Evolutionary conservation across 2,797 vertebrate genomes (phyloP).

Genomic region (Hydrocynus forskahlii): DNA sequence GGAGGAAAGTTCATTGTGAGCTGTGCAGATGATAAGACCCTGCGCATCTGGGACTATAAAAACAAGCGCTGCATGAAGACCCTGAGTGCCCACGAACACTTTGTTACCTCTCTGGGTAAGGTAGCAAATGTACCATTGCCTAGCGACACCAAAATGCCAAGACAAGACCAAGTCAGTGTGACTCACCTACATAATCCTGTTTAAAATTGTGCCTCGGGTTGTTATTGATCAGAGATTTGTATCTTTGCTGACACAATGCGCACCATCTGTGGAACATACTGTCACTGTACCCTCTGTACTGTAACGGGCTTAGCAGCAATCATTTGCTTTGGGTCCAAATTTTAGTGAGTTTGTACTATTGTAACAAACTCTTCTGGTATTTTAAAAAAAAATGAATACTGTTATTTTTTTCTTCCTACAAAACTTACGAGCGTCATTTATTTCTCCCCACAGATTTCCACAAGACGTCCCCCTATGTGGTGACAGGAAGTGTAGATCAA

Average conservation of each 20-base stretch:
- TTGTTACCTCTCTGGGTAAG: constrained; percentile 99
- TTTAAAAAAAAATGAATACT: neutral
- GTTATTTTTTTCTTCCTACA: constrained; percentile 63
- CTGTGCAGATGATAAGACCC: constrained; percentile 99
- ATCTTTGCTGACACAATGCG: neutral
- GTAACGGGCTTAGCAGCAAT: constrained; percentile 5
- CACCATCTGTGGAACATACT: neutral
- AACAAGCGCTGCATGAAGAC: constrained; percentile 99
- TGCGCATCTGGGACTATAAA: constrained; percentile 99
- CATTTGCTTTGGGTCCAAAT: neutral
- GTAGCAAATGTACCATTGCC: constrained; percentile 5
- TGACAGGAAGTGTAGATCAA: constrained; percentile 95
- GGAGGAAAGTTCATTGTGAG: constrained; percentile 98
- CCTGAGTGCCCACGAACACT: constrained; percentile 99
- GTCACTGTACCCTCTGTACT: neutral
- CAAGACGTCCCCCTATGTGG: constrained; percentile 90
- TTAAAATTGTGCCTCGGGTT: neutral
- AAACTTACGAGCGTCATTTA: no score
- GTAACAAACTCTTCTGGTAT: no score
- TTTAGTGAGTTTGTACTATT: neutral
- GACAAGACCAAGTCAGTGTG: neutral
- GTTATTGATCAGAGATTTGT: constrained; percentile 16
- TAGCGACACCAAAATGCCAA: neutral
- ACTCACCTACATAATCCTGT: neutral
- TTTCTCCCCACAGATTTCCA: constrained; percentile 84